phyloP scores from a whole-genome alignment of 2,888 invertebrate genomes.

The Calliphora vomitoria region DNA sequence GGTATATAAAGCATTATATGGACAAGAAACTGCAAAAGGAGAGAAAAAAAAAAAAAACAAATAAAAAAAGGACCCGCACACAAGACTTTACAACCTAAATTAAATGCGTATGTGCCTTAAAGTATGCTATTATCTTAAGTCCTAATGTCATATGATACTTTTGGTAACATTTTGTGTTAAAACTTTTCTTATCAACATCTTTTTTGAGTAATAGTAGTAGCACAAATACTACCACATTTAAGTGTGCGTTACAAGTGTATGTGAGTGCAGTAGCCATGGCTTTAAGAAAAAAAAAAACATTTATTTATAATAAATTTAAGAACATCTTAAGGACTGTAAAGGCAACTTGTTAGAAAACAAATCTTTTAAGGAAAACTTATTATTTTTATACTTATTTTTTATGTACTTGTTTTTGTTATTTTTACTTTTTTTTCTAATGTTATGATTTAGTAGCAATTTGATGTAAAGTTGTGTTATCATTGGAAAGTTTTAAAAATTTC shows the following conservation, averaged over 20 bases:
- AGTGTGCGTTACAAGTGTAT: not conserved
- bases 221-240: not conserved
- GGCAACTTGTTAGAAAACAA: not conserved
- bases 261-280: not conserved
- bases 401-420: too few relatives aligned
- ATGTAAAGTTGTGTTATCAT: not conserved
- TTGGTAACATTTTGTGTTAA: not conserved
- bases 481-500: not conserved
- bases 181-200: not conserved
- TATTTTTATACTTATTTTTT: not conserved
- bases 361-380: not conserved
- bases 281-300: not conserved
- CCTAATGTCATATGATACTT: constrained; percentile 4
- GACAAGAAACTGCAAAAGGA: too few relatives aligned
- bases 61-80: not conserved
- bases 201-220: not conserved
- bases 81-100: not conserved
- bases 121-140: constrained; percentile 19
- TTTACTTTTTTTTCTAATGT: not conserved
- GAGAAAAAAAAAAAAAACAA: not conserved
- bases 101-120: constrained; percentile 9
- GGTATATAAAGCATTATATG: not conserved
- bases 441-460: not conserved
- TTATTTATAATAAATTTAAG: not conserved
- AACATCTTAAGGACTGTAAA: not conserved